Evolutionary conservation across 1,140 invertebrate genomes (phyloP), one percentile per base, ranked within the genome.

Genomic region (Bilobella aurantiaca): DNA sequence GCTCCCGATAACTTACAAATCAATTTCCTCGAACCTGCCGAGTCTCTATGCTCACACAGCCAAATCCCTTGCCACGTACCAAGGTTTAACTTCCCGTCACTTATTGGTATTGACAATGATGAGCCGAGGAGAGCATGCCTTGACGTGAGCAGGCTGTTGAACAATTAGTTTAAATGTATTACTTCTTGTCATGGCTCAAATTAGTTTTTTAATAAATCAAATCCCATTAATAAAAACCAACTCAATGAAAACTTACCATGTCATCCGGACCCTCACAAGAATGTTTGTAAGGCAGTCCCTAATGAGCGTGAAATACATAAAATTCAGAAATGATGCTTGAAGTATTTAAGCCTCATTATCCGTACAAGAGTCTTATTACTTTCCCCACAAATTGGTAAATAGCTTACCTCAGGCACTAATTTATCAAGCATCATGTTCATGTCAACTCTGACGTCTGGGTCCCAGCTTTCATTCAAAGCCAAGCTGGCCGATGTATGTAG

Each of bases 401-500:
- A 62, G 70, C 77, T 75, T 78, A 84, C 83, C 80, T 97, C 93
- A 80, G 94, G 94, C 81, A 96, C 90, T 80, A 96, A 91, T 87
- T 93, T 95, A 80, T 96, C 95, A 77, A 97, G 83, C 90, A 96
- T 96, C 91, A 94, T 96, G 82, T 96, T 93, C 90, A 96, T 95
- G 77, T 97, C 94, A 77, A 93, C 91, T 80, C 91, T 78, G 71
- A 65, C 68, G 65, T 73, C 71, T 62, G 71, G 71, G 62, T 73
- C 71, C 71, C 93, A 96, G 81, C 93, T 96, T 83, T 97, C 93
- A 80, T 96, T 96, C 77, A 97, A 82, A 71, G 92, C 91, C 77
- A 97, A 83, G 84, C 93, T 96, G 75, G 93, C 93, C 75, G 93
- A 96, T 75, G 93, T 97, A 80, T 97, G 93, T 79, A 96, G 87